These are phyloP conservation scores for Tachyglossus aculeatus DNA, from an alignment of 2,797 vertebrate species.

Conservation along the genomic window DNA sequence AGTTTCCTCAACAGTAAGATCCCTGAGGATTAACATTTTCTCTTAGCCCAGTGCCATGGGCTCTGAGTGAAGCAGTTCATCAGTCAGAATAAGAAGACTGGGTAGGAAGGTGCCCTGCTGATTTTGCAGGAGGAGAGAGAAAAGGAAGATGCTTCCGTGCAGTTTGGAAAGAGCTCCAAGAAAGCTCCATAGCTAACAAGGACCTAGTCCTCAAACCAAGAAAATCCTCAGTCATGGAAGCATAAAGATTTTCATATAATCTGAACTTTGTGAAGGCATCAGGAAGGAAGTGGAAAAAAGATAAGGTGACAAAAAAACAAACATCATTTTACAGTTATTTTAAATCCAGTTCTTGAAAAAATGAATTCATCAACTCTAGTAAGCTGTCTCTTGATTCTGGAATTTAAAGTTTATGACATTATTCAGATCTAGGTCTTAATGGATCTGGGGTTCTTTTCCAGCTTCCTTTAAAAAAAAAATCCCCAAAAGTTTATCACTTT, in stretches of 20 bases:
- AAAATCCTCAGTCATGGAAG: slow-evolving; percentile 84
- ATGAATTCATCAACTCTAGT: no score
- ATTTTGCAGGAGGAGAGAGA: slow-evolving; percentile 60
- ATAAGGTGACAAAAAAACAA: no score
- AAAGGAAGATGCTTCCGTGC: slow-evolving; percentile 67
- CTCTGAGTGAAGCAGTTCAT: slow-evolving; percentile 94
- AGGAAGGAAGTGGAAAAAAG: no score
- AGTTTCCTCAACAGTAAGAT: slow-evolving; percentile 83
- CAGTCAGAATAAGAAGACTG: slow-evolving; percentile 78
- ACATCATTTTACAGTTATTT: no score
- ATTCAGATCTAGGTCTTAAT: no score
- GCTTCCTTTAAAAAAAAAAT: slow-evolving; percentile 2
- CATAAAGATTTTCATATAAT: slow-evolving; percentile 66
- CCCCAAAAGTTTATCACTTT: slow-evolving; percentile 24
- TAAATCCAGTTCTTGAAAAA: no score
- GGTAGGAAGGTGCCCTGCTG: slow-evolving; percentile 63
- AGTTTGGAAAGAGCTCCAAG: slow-evolving; percentile 80
- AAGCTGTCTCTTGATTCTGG: no score
- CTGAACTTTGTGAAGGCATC: neutral
- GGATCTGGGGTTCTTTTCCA: no score
- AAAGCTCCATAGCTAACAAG: slow-evolving; percentile 83
- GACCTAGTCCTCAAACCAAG: slow-evolving; percentile 85
- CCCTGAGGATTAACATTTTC: slow-evolving; percentile 88
- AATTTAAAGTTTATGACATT: no score
- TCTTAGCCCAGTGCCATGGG: slow-evolving; percentile 86